These are phyloP conservation scores for Latheticus oryzae DNA, from an alignment of 2,888 invertebrate genomes.

Conservation along the genomic window DNA sequence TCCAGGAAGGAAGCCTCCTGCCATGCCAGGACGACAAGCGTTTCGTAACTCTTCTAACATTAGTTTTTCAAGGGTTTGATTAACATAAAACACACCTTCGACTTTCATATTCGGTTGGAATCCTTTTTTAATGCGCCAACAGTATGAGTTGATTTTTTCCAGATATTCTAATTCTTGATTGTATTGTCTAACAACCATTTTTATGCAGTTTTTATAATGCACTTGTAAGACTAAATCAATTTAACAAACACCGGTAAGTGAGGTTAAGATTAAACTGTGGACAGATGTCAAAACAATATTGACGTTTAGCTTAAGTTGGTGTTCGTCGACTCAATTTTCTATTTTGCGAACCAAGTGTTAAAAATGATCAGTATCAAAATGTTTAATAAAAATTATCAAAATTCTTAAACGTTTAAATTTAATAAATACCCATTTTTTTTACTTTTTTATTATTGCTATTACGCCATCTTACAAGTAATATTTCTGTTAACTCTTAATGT, in stretches of 20 bases:
- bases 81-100: conserved; percentile 98
- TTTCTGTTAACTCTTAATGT: no score
- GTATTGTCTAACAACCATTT: conserved; percentile 91
- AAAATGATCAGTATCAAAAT: no score
- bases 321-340: no score
- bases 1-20: conserved; percentile 97
- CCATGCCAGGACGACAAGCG: conserved; percentile 87
- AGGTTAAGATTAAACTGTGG: no score
- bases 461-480: no score
- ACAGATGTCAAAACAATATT: no score
- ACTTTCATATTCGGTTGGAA: conserved; percentile 99
- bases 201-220: conserved; percentile 49
- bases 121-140: conserved; percentile 97
- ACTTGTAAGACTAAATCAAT: not conserved
- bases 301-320: no score
- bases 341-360: no score
- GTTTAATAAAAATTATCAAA: no score
- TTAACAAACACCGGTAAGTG: conserved; percentile 1
- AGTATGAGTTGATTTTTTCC: conserved; percentile 85
- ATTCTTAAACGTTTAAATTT: no score
- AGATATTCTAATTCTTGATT: conserved; percentile 94
- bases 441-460: no score
- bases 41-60: conserved; percentile 98
- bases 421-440: no score
- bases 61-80: conserved; percentile 87